Evolutionary conservation across 2,797 vertebrate genomes (phyloP).

Genomic region (Garrulus glandarius): DNA sequence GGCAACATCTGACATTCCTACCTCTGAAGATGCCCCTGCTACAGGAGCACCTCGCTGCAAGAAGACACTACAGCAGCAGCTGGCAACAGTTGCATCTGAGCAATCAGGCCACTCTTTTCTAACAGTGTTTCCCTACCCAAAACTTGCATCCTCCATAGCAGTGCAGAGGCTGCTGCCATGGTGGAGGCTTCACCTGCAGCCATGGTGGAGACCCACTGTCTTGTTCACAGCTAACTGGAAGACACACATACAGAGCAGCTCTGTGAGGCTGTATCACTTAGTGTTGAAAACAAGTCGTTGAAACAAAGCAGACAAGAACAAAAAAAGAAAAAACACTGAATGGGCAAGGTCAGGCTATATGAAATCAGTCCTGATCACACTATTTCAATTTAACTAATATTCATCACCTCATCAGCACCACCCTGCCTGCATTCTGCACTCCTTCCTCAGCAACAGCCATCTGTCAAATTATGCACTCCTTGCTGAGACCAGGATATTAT

Average conservation of each 20-base stretch:
- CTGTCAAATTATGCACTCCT: neutral
- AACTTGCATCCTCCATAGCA: neutral
- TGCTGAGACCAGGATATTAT: slow-evolving; percentile 3
- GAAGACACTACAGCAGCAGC: neutral
- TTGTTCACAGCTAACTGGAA: neutral
- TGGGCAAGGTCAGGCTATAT: neutral
- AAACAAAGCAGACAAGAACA: neutral
- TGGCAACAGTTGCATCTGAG: neutral
- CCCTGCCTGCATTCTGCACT: neutral
- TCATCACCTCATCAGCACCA: neutral
- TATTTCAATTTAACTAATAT: neutral
- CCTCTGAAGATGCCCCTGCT: neutral
- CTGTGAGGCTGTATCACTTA: neutral
- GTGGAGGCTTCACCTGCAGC: neutral
- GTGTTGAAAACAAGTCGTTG: neutral
- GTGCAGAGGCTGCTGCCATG: neutral
- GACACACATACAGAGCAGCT: neutral
- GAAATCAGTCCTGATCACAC: neutral
- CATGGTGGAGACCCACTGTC: neutral
- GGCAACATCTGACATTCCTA: neutral
- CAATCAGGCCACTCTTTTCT: neutral
- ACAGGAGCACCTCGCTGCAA: neutral
- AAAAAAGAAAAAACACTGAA: neutral
- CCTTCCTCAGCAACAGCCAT: neutral
- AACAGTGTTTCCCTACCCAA: neutral